Conservation (phyloP, 2,797 vertebrate genomes). For the Cossypha niveicapilla region DNA sequence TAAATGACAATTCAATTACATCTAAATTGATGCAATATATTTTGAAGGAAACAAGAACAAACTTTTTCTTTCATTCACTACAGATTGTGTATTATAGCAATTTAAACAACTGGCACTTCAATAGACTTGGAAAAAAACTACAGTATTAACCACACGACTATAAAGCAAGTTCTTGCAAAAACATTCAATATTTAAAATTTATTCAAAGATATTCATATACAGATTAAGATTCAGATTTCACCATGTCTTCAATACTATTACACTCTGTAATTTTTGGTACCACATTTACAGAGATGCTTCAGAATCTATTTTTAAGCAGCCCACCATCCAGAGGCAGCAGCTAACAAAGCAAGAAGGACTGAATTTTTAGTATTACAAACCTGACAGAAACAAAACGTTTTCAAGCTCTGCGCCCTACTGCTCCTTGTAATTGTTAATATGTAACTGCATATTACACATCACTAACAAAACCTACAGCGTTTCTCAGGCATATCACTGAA, state of each 20-base stretch:
- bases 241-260: background rate
- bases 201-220: background rate
- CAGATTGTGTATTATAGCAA: background rate
- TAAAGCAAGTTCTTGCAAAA: background rate
- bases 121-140: background rate
- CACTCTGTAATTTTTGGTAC: background rate
- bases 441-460: no score
- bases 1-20: background rate
- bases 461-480: background rate
- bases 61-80: background rate
- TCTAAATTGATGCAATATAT: background rate
- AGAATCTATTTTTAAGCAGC: background rate
- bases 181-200: background rate
- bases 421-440: background rate
- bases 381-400: background rate
- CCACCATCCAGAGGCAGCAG: background rate
- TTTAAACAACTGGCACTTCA: background rate
- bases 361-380: background rate
- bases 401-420: background rate
- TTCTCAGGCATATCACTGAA: background rate
- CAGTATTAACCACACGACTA: background rate
- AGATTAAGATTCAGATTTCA: background rate
- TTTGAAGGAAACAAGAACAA: background rate
- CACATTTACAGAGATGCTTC: background rate
- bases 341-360: background rate